Percentiles rank a stretch among this genome's conserved stretches.
phyloP scores from a whole-genome alignment of 2,797 vertebrate genomes.

The Micrastur ruficollis region DNA sequence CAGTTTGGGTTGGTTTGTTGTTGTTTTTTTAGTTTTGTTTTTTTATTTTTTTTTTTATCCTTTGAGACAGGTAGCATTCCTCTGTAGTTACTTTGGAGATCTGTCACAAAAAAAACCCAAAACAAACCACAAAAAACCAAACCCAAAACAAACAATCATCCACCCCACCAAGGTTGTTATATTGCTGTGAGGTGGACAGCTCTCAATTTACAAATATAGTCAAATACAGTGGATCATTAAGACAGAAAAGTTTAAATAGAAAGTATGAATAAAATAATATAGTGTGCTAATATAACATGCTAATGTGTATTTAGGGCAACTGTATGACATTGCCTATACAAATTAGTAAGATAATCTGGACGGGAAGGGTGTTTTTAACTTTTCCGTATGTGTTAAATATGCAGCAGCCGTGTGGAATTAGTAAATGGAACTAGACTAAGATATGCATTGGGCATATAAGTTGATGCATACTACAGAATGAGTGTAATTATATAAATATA shows the following conservation, averaged over 20 bases:
- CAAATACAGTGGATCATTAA: neutral
- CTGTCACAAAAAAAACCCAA: neutral
- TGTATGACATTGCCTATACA: neutral
- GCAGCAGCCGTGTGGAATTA: neutral
- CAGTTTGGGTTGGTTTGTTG: accelerated
- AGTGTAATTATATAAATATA: neutral
- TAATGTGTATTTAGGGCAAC: neutral
- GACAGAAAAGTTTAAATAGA: neutral
- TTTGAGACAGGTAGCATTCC: neutral
- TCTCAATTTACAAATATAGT: neutral
- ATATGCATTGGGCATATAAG: neutral
- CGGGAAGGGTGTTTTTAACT: neutral
- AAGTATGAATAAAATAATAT: neutral
- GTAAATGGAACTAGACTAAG: neutral
- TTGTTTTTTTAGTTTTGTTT: neutral
- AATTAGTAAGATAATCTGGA: neutral
- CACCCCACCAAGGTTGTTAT: neutral
- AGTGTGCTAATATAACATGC: neutral
- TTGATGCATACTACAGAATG: neutral
- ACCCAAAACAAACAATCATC: neutral
- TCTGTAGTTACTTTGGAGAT: neutral
- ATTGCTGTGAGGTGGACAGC: neutral
- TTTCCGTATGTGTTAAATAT: neutral
- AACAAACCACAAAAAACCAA: neutral
- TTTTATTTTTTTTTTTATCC: neutral